Percentiles rank a stretch among this genome's conserved stretches.
phyloP scores from a whole-genome alignment of 92 coral and sea anemone species.

The Blastomussa wellsi region DNA sequence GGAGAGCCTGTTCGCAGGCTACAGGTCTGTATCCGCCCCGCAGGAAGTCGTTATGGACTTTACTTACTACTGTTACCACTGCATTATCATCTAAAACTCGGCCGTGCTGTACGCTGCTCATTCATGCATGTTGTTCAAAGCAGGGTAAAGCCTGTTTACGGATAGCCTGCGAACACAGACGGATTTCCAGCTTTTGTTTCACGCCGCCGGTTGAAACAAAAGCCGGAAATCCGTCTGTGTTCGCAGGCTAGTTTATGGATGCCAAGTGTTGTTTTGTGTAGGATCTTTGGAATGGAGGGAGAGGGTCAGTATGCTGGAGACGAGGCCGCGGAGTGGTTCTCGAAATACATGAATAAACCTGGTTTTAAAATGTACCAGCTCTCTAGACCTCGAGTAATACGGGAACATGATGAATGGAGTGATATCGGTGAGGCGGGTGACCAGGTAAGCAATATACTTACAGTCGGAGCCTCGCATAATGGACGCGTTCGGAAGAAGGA shows the following conservation, averaged over 20 bases:
- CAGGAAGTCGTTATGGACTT: too few relatives aligned
- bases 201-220: too few relatives aligned
- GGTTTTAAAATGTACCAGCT: conserved; percentile 58
- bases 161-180: too few relatives aligned
- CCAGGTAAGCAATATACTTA: conserved; percentile 32
- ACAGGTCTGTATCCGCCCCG: too few relatives aligned
- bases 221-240: too few relatives aligned
- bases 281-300: conserved; percentile 47
- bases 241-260: not conserved
- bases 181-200: too few relatives aligned
- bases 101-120: not conserved
- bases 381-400: conserved; percentile 48
- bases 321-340: conserved; percentile 68
- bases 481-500: too few relatives aligned
- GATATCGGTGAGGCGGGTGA: conserved; percentile 55
- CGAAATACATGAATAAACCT: conserved; percentile 50
- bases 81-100: too few relatives aligned
- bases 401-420: conserved; percentile 55
- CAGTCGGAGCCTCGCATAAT: too few relatives aligned
- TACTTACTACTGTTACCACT: too few relatives aligned
- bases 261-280: not conserved
- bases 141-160: not conserved
- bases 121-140: not conserved
- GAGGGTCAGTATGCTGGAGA: conserved; percentile 71
- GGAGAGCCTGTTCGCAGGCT: too few relatives aligned